Evolutionary conservation across 2,113 vertebrate genomes (phyloP).

Genomic region (Penelope pileata): DNA sequence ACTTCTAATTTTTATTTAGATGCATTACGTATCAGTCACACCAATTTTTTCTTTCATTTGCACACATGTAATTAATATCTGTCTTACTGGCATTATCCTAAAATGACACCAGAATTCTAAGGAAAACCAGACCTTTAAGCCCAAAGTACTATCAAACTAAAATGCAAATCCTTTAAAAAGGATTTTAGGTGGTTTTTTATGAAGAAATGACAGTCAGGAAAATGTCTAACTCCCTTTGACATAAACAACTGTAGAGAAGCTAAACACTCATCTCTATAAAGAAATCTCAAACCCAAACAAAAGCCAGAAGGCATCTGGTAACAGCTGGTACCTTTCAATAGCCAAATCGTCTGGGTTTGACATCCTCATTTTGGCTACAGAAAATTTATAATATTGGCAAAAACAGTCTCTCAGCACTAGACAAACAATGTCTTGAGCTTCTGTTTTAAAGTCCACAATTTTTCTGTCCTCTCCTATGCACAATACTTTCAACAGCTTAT

Average conservation of each 20-base stretch:
- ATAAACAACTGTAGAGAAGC: neutral
- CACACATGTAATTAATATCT: neutral
- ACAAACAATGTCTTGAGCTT: neutral
- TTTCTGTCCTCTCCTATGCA: neutral
- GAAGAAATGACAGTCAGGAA: neutral
- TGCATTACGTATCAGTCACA: neutral
- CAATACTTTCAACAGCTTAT: rapidly evolving
- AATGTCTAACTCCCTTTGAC: neutral
- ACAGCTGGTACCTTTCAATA: neutral
- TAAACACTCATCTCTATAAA: neutral
- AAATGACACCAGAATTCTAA: neutral
- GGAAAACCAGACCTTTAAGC: conserved; percentile 13
- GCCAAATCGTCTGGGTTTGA: neutral
- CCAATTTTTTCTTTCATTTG: neutral
- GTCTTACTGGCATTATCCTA: neutral
- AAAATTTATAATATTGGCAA: neutral
- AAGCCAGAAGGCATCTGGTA: neutral
- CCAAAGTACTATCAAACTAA: conserved; percentile 1
- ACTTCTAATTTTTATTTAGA: neutral
- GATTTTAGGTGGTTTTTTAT: conserved; percentile 27
- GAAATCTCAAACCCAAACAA: neutral
- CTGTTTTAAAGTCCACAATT: rapidly evolving
- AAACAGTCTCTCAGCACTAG: neutral
- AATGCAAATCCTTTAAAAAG: conserved; percentile 39
- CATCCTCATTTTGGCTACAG: neutral